Evolutionary conservation across 2,888 invertebrate species (phyloP).

Genomic region (Caenorhabditis macrosperma): DNA sequence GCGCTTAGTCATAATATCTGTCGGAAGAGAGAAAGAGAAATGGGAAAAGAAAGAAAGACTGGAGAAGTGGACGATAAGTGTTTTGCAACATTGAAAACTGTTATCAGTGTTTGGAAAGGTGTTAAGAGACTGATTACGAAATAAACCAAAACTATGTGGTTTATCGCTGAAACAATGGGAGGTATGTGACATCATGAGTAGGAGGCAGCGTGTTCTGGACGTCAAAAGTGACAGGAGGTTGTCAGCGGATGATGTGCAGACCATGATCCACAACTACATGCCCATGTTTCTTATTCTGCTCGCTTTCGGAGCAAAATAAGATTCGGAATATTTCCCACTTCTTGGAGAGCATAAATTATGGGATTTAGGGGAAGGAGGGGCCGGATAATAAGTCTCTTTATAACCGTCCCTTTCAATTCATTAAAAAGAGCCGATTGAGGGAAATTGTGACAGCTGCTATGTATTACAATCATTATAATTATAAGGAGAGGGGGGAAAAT

Average conservation of each 20-base stretch:
- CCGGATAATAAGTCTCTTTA: slow-evolving; percentile 36
- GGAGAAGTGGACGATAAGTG: too few relatives aligned
- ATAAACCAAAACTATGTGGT: slow-evolving; percentile 15
- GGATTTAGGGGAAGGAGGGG: neutral
- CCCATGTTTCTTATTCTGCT: slow-evolving; percentile 5
- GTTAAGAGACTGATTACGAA: slow-evolving; percentile 40
- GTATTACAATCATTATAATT: slow-evolving; percentile 47
- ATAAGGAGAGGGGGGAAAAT: slow-evolving; percentile 1
- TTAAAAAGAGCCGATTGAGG: slow-evolving; percentile 43
- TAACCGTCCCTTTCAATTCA: slow-evolving; percentile 49
- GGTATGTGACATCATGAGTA: slow-evolving; percentile 43
- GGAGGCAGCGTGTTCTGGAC: slow-evolving; percentile 43
- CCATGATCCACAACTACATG: slow-evolving; percentile 24
- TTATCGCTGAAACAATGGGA: slow-evolving; percentile 42
- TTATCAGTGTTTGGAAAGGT: slow-evolving; percentile 35
- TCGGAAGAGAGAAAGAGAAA: too few relatives aligned
- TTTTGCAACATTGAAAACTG: slow-evolving; percentile 14
- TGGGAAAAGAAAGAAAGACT: neutral
- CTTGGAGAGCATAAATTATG: slow-evolving; percentile 15
- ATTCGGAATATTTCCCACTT: neutral
- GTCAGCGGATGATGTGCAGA: slow-evolving; percentile 32
- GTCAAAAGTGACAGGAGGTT: slow-evolving; percentile 58
- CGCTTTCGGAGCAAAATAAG: neutral
- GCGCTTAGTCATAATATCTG: too few relatives aligned
- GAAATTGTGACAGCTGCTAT: slow-evolving; percentile 47